These are phyloP conservation scores for Pelodiscus sinensis DNA, from an alignment of 2,113 vertebrate species.

Conservation along the genomic window DNA sequence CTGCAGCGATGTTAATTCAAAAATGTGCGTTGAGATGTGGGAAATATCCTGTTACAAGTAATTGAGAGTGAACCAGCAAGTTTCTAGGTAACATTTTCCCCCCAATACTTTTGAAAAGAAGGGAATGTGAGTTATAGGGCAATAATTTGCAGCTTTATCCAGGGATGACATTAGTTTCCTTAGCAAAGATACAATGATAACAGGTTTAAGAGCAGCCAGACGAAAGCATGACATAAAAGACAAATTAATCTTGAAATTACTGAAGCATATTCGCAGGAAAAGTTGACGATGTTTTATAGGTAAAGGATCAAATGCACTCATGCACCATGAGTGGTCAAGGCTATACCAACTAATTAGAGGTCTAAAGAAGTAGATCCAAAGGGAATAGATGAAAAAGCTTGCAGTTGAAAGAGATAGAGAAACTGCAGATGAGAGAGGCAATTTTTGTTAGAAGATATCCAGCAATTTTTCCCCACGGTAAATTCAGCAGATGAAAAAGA, in stretches of 20 bases:
- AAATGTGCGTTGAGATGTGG: slow-evolving; percentile 1
- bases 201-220: background rate
- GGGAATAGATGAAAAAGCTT: slow-evolving; percentile 58
- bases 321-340: slow-evolving; percentile 56
- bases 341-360: slow-evolving; percentile 68
- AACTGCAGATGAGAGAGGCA: slow-evolving; percentile 56
- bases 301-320: slow-evolving; percentile 35
- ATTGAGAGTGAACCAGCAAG: background rate
- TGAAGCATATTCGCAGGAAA: slow-evolving; percentile 31
- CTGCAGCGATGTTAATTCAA: slow-evolving; percentile 28
- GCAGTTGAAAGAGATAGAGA: slow-evolving; percentile 19
- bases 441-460: slow-evolving; percentile 55
- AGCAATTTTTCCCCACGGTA: slow-evolving; percentile 43
- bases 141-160: slow-evolving; percentile 21
- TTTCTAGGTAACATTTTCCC: background rate
- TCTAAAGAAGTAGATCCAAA: slow-evolving; percentile 35
- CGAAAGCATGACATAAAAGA: slow-evolving; percentile 6
- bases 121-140: background rate
- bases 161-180: background rate
- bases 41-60: slow-evolving; percentile 15
- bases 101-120: background rate
- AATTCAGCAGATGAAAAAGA: slow-evolving; percentile 55
- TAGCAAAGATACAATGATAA: background rate
- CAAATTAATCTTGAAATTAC: background rate
- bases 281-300: slow-evolving; percentile 38